Base-by-base conservation (phyloP, 2,888 invertebrate genomes). In the Cerceris rybyensis region DNA sequence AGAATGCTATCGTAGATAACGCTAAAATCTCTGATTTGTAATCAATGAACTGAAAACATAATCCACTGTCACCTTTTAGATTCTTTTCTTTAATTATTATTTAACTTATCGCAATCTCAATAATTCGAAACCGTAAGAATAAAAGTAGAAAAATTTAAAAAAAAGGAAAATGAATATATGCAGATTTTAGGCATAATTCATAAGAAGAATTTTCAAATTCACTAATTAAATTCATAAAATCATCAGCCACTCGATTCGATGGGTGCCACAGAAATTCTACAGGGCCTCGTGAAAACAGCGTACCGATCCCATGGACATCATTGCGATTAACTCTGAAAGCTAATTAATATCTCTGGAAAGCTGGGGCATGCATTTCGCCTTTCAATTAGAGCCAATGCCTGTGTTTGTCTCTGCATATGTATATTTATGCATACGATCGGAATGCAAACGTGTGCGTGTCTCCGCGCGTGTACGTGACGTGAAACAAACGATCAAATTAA, bases 401-500 rank as follows among this genome's bases (percentile, higher is more conserved):
- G 59, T 71, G 61, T 58, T 55, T 43, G 63, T 50, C n/a, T n/a
- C 7, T 39, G 16, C 28, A 64, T 28, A 28, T 42, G 63, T 67
- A 70, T 72, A 70, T 69, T 55, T 65, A 66, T 70, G 55, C 60
- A 41, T 64, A 50, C 57, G 55, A 59, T 17, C 59, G n/a, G 58
- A 49, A 14, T 58, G 61, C 70, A 46, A 54, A 55, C 59, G 75
- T 66, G 63, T 55, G 66, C 49, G 60, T 64, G 55, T 28, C 16
- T 55, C 28, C 14, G 50, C 57, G 67, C 72, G 70, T 81, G 81
- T 77, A 83, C 76, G 80, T 82, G 84, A 86, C 77, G 57, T 77
- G 70, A 84, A 84, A 88, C 87, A 86, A 88, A 85, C 87, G 87
- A 84, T 82, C 82, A 72, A 83, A 88, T 90, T 90, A 89, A 90